A percentile compares a stretch with the other conserved stretches of the same genome.
Evolutionary conservation across 2,113 vertebrate genomes (phyloP).

Genomic region (Ciconia stormi): DNA sequence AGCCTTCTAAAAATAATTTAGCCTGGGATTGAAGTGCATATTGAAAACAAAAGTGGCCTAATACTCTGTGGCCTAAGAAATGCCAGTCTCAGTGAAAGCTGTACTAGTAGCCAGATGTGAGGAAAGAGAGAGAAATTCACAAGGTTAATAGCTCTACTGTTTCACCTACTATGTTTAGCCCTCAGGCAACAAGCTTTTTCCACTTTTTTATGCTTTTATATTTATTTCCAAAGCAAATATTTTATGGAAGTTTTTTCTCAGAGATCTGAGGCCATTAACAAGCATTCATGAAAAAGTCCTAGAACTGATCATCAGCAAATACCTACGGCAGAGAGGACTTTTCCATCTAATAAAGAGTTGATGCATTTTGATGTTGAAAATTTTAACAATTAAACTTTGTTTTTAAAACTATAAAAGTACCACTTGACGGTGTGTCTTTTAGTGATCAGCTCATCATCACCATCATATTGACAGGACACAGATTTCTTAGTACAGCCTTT

Average conservation of each 20-base stretch:
- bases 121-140: neutral
- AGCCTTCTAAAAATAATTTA: neutral
- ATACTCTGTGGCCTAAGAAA: neutral
- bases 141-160: neutral
- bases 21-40: neutral
- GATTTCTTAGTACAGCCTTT: neutral
- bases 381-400: conserved; percentile 50
- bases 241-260: conserved; percentile 52
- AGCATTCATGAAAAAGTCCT: neutral
- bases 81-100: neutral
- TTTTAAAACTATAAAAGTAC: neutral
- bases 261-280: conserved; percentile 7
- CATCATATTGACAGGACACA: neutral
- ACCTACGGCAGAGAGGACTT: neutral
- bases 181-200: conserved; percentile 10
- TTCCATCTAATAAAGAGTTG: neutral
- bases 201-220: conserved; percentile 67
- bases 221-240: conserved; percentile 82
- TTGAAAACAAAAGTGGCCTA: neutral
- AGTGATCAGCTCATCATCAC: neutral
- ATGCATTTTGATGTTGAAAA: conserved; percentile 31
- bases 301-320: neutral
- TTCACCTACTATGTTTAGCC: neutral
- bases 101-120: neutral
- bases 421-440: neutral